Base-by-base conservation (phyloP, 2,888 invertebrate genomes). In the Mythimna pallens region DNA sequence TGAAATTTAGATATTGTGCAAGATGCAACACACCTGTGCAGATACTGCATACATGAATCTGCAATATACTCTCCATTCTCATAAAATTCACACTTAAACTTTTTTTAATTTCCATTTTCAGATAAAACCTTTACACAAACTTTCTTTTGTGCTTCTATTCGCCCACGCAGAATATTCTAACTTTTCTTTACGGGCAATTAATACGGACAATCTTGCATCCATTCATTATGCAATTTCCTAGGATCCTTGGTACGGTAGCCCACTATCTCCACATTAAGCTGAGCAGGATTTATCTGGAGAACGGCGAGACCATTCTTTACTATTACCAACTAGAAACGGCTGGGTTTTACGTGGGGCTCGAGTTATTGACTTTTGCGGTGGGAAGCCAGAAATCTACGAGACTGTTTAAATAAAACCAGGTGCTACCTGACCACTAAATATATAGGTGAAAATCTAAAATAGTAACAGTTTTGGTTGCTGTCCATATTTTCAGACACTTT, bases 291-390 rank as follows among this genome's bases (percentile, higher is more conserved):
- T 90, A 90, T 90, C 87, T 82, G 70, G 75, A 84, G 86, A 82
- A 85, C 86, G 82, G 85, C 70, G 78, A 78, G 78, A 75, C 87
- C 86, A 89, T 90, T 90, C 88, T 87, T 90, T 89, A 87, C 83
- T 81, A 90, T 90, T 89, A 90, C 85, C 74, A 76, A 81, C 69
- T 76, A 82, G 78, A 74, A 78, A 73, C 72, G 74, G 74, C 71
- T 52, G 61, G 74, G 66, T 78, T 76, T 79, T 68, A 62, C 67
- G 80, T 69, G 79, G 75, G 79, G 67, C 54, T 20, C 67, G 77
- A 84, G 65, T 82, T 84, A 80, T 69, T 67, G 73, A 66, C 66
- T 75, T 70, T 67, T 47, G 75, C 65, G 74, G 71, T 43, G 52
- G 65, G 61, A 34, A 64, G 40, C 50, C 43, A 20, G 54, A 65